Evolutionary conservation across 2,113 vertebrate species (phyloP).

Genomic region (Glaucidium brasilianum): DNA sequence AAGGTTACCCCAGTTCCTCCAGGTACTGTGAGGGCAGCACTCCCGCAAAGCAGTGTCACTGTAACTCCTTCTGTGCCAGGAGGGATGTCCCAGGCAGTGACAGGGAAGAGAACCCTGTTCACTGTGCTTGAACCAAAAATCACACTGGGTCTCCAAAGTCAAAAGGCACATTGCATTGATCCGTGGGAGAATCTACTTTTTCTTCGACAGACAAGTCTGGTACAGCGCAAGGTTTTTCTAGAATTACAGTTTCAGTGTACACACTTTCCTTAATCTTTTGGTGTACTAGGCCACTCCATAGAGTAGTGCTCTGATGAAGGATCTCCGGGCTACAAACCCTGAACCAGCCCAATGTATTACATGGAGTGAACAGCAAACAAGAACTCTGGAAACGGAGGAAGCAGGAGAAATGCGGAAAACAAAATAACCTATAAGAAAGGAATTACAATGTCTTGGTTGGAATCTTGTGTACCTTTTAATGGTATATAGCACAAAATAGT

Average conservation of each 20-base stretch:
- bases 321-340: background rate
- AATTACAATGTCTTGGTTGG: background rate
- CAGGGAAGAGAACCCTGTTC: background rate
- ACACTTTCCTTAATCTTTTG: background rate
- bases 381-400: background rate
- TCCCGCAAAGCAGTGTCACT: background rate
- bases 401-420: background rate
- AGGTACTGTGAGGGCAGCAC: background rate
- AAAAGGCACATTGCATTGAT: background rate
- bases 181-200: background rate
- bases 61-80: background rate
- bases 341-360: rapidly evolving
- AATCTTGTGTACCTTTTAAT: background rate
- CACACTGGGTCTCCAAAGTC: background rate
- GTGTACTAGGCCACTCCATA: background rate
- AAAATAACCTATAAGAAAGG: background rate
- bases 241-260: background rate
- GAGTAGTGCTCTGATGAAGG: background rate
- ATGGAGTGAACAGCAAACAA: background rate
- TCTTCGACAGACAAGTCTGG: background rate
- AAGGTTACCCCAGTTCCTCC: background rate
- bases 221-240: background rate
- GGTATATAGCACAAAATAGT: background rate
- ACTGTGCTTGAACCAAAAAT: background rate
- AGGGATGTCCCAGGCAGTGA: background rate